Evolutionary conservation across 2,888 invertebrate species (phyloP), one percentile per base, ranked within the genome.

Genomic region (Trissolcus japonicus): DNA sequence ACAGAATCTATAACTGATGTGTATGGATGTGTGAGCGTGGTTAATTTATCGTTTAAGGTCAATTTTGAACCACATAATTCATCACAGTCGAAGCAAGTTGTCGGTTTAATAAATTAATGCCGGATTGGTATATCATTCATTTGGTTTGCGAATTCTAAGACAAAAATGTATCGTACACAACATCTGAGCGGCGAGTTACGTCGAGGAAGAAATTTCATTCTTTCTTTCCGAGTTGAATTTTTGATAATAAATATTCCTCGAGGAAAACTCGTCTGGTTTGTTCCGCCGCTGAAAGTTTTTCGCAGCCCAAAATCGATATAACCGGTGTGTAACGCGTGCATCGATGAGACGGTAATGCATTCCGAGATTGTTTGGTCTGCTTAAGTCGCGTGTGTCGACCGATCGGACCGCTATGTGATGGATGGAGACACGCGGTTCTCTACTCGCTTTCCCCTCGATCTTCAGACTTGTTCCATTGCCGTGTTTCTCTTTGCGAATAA

Each of bases 381-480:
- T 79, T 75, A 80, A 76, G 81, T 82, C 84, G 86, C 84, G 86
- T 84, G 87, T 86, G 83, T 84, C 83, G 84, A 81, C 78, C 83
- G 84, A 84, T 84, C 85, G 83, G 84, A 83, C 83, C 83, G 82
- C 81, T 83, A 80, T 77, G 86, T 88, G 88, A 87, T 87, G 88
- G 88, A 88, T 88, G 88, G 86, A 86, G 86, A 87, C 86, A 84
- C 86, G 86, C 81, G 81, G 82, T 83, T 83, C 85, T 83, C 83
- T 83, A 81, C 82, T 82, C 84, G 82, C 61, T 71, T 84, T 83
- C 85, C 85, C 83, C 81, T 83, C 81, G 82, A 72, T 84, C 85
- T 81, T 76, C 25, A 76, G 80, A 79, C 78, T 82, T 82, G 79
- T 82, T 85, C 85, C 80, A 72, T 80, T 78, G 80, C 80, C 79